Conservation (phyloP, 2,888 invertebrate genomes). For the Rhopalosiphum nymphaeae region DNA sequence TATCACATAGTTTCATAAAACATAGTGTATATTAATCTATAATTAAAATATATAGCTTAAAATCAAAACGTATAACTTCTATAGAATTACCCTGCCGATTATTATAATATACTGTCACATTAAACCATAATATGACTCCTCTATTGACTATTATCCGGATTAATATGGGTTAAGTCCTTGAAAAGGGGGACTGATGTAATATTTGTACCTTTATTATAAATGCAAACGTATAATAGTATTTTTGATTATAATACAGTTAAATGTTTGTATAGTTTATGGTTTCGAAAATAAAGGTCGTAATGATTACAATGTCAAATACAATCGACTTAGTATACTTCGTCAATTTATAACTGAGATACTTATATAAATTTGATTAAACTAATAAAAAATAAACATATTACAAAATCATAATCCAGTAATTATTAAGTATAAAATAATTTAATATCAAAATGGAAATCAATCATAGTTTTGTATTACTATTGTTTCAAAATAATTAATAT, state of each 20-base stretch:
- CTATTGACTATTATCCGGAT: constrained; percentile 4
- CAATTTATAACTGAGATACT: neutral
- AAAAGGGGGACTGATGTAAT: neutral
- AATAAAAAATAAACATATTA: neutral
- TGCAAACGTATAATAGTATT: neutral
- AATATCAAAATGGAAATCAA: neutral
- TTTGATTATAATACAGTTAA: constrained; percentile 11
- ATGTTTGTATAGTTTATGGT: constrained; percentile 44
- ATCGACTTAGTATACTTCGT: neutral
- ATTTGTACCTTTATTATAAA: neutral
- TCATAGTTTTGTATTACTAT: neutral
- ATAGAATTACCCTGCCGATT: neutral
- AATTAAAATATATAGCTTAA: neutral
- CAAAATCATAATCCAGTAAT: neutral
- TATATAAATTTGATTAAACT: neutral
- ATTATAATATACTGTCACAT: neutral
- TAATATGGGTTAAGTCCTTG: neutral
- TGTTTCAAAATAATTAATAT: neutral
- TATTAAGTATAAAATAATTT: neutral
- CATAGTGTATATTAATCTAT: neutral
- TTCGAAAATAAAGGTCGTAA: constrained; percentile 17
- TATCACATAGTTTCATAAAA: neutral
- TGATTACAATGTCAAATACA: constrained; percentile 14
- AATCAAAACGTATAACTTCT: neutral
- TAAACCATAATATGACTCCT: neutral